Evolutionary conservation across 2,888 invertebrate species (phyloP).

Genomic region (Agapostemon virescens): DNA sequence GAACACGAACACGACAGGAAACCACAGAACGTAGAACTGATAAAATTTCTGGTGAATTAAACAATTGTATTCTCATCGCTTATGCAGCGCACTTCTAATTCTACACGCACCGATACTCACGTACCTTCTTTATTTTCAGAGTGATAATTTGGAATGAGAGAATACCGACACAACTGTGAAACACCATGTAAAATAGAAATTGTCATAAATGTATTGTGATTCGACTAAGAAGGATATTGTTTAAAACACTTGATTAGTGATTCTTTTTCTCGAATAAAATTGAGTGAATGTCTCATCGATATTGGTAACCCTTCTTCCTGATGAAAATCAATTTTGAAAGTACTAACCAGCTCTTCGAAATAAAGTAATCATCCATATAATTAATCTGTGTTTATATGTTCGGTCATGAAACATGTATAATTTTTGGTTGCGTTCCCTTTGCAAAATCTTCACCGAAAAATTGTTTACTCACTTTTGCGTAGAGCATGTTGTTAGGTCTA

Average conservation of each 20-base stretch:
- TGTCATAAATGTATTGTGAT: slow-evolving; percentile 29
- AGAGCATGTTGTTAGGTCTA: neutral
- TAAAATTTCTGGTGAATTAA: slow-evolving; percentile 68
- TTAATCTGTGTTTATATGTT: neutral
- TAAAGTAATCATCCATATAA: neutral
- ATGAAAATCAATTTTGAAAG: neutral
- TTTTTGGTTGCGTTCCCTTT: neutral
- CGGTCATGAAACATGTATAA: neutral
- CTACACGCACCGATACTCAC: neutral
- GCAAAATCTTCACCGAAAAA: neutral
- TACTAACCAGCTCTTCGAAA: neutral
- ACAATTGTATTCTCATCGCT: too few species aligned
- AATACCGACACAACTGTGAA: neutral
- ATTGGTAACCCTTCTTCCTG: neutral
- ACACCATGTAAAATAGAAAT: slow-evolving; percentile 51
- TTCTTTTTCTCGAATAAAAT: slow-evolving; percentile 39
- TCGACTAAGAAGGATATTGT: slow-evolving; percentile 27
- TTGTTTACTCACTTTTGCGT: neutral
- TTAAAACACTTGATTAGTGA: slow-evolving; percentile 25
- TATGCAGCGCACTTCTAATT: too few species aligned
- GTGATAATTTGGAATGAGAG: slow-evolving; percentile 41
- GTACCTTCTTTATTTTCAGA: slow-evolving; percentile 28
- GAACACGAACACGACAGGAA: slow-evolving; percentile 53
- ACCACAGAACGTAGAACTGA: slow-evolving; percentile 59
- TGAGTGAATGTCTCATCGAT: slow-evolving; percentile 11